Evolutionary conservation across 2,113 vertebrate species (phyloP).

Genomic region (Apodemus sylvaticus): DNA sequence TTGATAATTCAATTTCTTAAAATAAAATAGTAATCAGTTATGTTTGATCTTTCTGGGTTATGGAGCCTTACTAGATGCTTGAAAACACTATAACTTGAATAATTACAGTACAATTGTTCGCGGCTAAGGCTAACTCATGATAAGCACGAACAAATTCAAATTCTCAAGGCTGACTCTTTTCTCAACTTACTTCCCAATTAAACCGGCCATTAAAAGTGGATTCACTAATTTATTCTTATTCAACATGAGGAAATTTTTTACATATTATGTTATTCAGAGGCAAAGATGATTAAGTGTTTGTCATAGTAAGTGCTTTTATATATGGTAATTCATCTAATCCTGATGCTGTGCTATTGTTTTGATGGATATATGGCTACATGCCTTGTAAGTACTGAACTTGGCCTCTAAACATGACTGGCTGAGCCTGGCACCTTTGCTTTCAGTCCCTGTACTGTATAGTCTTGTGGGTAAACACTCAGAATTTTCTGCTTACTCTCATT

Average conservation of each 20-base stretch:
- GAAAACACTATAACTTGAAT: neutral
- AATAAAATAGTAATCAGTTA: conserved; percentile 7
- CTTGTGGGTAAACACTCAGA: neutral
- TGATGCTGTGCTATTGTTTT: neutral
- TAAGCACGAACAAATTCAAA: conserved; percentile 17
- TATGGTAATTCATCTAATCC: neutral
- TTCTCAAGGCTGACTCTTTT: neutral
- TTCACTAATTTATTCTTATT: neutral
- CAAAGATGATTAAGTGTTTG: neutral
- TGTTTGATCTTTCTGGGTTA: conserved; percentile 11
- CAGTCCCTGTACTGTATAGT: neutral
- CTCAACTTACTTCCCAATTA: neutral
- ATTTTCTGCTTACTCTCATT: neutral
- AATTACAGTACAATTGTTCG: neutral
- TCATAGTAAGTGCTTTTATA: neutral
- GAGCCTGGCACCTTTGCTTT: neutral
- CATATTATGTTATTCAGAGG: neutral
- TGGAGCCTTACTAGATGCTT: neutral
- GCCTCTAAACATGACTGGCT: neutral
- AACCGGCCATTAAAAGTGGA: neutral
- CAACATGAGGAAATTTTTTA: neutral
- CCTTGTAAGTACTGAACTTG: neutral
- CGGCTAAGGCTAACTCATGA: conserved; percentile 5
- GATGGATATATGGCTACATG: neutral
- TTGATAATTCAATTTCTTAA: conserved; percentile 15